phyloP scores from a whole-genome alignment of 2,113 vertebrate genomes.

The Corythornis vintsioides region DNA sequence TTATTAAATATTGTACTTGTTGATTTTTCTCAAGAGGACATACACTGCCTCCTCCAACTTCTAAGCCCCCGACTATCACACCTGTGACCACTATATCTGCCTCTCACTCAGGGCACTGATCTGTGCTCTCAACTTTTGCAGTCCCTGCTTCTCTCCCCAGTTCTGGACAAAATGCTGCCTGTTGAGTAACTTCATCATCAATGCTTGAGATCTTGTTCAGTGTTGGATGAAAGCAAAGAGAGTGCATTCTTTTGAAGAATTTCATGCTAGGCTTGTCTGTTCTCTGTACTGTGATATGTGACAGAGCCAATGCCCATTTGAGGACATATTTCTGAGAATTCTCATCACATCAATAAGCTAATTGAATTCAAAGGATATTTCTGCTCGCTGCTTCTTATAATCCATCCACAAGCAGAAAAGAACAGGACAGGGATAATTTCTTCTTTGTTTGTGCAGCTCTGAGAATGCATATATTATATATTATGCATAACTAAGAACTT shows the following conservation, averaged over 20 bases:
- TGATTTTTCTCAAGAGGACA: background rate
- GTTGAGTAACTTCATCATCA: background rate
- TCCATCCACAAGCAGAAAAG: background rate
- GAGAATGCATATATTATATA: background rate
- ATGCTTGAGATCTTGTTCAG: background rate
- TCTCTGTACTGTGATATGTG: background rate
- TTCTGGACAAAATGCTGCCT: background rate
- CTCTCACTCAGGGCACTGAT: background rate
- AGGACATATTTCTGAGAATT: background rate
- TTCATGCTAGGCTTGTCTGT: background rate
- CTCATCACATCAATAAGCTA: background rate
- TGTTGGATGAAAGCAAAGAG: background rate
- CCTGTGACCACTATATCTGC: background rate
- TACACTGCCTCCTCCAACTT: background rate
- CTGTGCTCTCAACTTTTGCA: background rate
- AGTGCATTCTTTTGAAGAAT: conserved; percentile 3
- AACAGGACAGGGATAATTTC: background rate
- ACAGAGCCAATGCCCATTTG: background rate
- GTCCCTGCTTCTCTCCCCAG: background rate
- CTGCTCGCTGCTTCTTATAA: background rate
- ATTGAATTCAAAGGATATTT: conserved; percentile 4
- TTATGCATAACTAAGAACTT: background rate
- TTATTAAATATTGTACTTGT: background rate
- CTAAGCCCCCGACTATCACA: background rate
- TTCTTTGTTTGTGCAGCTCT: background rate